Percentiles rank a stretch among this genome's conserved stretches.
Evolutionary conservation across 2,113 vertebrate species (phyloP).

Genomic region (Pseudonaja textilis): DNA sequence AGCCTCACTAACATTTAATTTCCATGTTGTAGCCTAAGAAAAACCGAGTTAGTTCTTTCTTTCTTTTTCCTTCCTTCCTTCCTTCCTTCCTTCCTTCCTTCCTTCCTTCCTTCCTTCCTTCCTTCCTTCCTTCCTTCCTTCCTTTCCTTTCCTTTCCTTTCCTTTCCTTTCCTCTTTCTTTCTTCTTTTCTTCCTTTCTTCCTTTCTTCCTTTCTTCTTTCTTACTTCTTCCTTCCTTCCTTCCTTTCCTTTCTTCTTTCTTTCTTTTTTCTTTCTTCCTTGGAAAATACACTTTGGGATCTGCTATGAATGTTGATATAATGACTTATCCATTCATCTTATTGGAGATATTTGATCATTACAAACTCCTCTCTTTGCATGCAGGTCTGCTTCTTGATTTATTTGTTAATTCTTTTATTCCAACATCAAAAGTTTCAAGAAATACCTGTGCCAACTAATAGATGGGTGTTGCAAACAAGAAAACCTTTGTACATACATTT

Average conservation of each 20-base stretch:
- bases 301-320: neutral
- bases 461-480: neutral
- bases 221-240: too few relatives aligned
- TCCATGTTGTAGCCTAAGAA: neutral
- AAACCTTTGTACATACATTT: neutral
- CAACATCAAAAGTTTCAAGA: neutral
- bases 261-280: too few relatives aligned
- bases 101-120: too few relatives aligned
- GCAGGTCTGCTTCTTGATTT: neutral
- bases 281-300: neutral
- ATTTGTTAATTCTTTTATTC: neutral
- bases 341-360: neutral
- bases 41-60: too few relatives aligned
- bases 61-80: too few relatives aligned
- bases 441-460: neutral
- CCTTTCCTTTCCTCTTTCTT: too few relatives aligned
- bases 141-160: too few relatives aligned
- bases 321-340: neutral
- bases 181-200: fast-evolving
- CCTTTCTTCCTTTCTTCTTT: too few relatives aligned
- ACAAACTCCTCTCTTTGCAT: neutral
- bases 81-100: too few relatives aligned
- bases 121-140: too few relatives aligned
- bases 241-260: too few relatives aligned
- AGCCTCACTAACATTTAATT: slow-evolving; percentile 5